Evolutionary conservation across 2,888 invertebrate species (phyloP), one percentile per base, ranked within the genome.

Genomic region (Spatulosminthurus flaviceps): DNA sequence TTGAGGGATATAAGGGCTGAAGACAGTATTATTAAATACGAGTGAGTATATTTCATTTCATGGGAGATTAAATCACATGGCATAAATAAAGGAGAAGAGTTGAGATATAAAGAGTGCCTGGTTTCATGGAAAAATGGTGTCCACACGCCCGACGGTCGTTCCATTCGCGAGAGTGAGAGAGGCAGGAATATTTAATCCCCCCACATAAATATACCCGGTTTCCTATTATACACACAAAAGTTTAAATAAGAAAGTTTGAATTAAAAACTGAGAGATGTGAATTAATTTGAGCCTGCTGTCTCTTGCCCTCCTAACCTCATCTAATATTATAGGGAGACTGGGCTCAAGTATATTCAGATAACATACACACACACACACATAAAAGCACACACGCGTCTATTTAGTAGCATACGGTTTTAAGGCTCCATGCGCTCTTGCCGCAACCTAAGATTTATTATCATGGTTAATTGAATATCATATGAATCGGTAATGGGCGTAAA

Each of bases 401-500:
- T n/a, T n/a, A n/a, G n/a, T n/a, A 72, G 64, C 42, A 29, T 29
- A 28, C 22, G 41, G 21, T 41, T n/a, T n/a, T n/a, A 11, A 34
- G 60, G 69, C 78, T 42, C 29, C 74, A 75, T 70, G 51, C 29
- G 60, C 28, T 9, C 41, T 77, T 41, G 51, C 79, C 79, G 70
- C 79, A 74, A 70, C 74, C 34, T 43, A 79, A 76, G 83, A 84
- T 84, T 84, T 84, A 84, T 84, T 84, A 80, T 79, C 82, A 77
- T 79, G 73, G 80, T 82, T 84, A 84, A 84, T 84, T 84, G 83
- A 84, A 84, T 82, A 82, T 82, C 83, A 79, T 82, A 84, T 84
- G 82, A 84, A 84, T 82, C 74, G 76, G 80, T 81, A 83, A 82
- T 83, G 81, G 81, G 80, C 81, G 81, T 84, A 84, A 82, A 82